These are phyloP conservation scores for Eutrigla gurnardus DNA, from an alignment of 2,797 vertebrate species.

Conservation along the genomic window DNA sequence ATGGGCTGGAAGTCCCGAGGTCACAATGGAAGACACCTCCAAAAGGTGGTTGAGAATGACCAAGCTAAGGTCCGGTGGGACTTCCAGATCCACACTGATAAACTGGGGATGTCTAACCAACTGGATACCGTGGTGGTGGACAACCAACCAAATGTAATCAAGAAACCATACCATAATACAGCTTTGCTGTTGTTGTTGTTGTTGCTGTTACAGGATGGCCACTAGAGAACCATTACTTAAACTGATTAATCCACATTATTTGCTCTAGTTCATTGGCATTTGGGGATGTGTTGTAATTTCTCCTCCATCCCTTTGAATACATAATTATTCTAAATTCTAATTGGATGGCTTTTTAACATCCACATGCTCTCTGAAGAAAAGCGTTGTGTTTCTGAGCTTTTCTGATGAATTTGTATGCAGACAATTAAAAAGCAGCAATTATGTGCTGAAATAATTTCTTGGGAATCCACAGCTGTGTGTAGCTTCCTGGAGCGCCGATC, in stretches of 20 bases:
- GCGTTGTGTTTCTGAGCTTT: neutral
- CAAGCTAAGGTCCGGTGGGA: too few relatives aligned
- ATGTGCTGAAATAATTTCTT: neutral
- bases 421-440: neutral
- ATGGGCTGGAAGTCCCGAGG: too few relatives aligned
- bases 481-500: neutral
- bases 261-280: conserved; percentile 32
- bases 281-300: conserved; percentile 5
- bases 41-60: too few relatives aligned
- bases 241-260: conserved; percentile 33
- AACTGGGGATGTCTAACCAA: too few relatives aligned
- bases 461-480: too few relatives aligned
- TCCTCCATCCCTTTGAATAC: neutral
- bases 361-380: neutral
- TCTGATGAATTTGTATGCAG: neutral
- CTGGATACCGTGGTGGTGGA: too few relatives aligned
- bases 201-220: neutral
- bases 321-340: conserved; percentile 2
- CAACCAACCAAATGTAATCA: too few relatives aligned
- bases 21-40: too few relatives aligned
- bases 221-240: neutral
- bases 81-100: too few relatives aligned
- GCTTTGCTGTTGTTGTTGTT: neutral
- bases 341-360: neutral
- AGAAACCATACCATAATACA: too few relatives aligned